phyloP scores from a whole-genome alignment of 2,797 vertebrate species.

The Morelia viridis region DNA sequence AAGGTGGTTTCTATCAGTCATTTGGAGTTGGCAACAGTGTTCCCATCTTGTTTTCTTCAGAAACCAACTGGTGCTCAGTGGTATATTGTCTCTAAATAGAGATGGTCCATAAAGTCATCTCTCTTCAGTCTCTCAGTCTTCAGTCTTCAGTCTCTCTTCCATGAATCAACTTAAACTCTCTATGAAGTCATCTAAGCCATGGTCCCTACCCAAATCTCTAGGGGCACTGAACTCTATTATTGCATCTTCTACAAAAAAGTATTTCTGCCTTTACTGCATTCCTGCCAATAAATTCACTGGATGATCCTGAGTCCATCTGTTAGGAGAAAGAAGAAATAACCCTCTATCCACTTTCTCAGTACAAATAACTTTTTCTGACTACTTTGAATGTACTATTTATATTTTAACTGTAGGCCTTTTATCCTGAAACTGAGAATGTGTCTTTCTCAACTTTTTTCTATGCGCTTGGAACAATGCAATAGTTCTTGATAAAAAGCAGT shows the following conservation, averaged over 20 bases:
- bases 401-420: background rate
- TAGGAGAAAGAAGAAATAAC: background rate
- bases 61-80: too few species aligned
- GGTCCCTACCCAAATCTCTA: too few species aligned
- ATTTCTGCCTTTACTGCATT: background rate
- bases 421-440: background rate
- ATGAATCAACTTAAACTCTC: too few species aligned
- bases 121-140: too few species aligned
- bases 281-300: background rate
- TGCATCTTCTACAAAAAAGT: background rate
- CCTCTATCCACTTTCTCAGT: background rate
- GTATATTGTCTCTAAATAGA: too few species aligned
- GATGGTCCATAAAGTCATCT: too few species aligned
- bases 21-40: too few species aligned
- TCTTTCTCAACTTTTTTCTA: background rate
- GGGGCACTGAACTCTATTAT: too few species aligned
- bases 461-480: background rate
- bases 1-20: too few species aligned
- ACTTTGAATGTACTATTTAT: background rate
- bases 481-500: background rate
- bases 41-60: too few species aligned
- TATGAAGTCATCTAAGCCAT: too few species aligned
- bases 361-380: background rate
- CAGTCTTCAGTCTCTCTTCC: too few species aligned
- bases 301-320: background rate